A percentile compares a stretch with the other conserved stretches of the same genome.
Evolutionary conservation across 2,797 vertebrate species (phyloP).

Genomic region (Cirrhinus mrigala): DNA sequence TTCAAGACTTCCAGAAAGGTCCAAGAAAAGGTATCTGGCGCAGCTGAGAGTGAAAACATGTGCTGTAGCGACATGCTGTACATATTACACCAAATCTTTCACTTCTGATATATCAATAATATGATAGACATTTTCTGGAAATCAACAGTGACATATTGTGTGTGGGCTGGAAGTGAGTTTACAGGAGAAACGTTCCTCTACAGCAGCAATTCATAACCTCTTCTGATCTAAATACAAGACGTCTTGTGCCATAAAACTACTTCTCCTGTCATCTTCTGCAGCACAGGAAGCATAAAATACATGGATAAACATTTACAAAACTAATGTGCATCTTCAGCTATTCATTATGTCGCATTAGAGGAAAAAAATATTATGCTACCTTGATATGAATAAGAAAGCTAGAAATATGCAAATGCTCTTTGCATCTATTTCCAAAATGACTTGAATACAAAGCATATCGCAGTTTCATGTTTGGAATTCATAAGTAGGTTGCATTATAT

Average conservation of each 20-base stretch:
- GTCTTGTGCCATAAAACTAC: not conserved
- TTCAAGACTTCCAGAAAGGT: not conserved
- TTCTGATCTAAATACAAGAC: not conserved
- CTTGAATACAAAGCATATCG: not conserved
- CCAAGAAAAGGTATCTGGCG: not conserved
- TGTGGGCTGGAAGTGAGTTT: not conserved
- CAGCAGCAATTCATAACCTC: not conserved
- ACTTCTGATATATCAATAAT: not conserved
- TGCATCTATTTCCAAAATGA: not conserved
- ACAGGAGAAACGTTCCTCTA: not conserved
- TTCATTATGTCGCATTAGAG: not conserved
- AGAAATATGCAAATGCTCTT: not conserved
- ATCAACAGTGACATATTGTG: not conserved
- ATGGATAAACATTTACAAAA: not conserved
- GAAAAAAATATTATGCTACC: not conserved
- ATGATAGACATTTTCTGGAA: conserved; percentile 6
- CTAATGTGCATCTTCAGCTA: not conserved
- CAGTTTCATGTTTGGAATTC: not conserved
- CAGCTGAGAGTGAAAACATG: not conserved
- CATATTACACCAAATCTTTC: conserved; percentile 9
- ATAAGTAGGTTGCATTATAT: not conserved
- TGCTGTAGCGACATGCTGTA: not conserved
- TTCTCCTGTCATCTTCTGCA: not conserved
- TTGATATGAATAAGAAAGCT: no score
- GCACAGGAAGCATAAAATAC: not conserved